Evolutionary conservation across 2,888 invertebrate genomes (phyloP), one percentile per base, ranked within the genome.

Genomic region (Deilephila porcellus): DNA sequence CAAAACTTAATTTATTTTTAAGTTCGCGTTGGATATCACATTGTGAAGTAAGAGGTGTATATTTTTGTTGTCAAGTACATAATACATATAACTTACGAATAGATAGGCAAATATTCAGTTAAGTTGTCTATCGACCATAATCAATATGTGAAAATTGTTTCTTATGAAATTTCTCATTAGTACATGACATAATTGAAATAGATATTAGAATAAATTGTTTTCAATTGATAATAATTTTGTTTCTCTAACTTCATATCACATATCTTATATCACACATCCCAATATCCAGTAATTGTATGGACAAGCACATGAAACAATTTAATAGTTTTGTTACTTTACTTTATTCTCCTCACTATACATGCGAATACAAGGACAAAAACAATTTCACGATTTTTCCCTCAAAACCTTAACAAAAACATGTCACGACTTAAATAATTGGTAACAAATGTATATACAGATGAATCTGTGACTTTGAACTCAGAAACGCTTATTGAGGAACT

Each of bases 341-440:
- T 93, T 93, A 93, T 92, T 93, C 90, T 91, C 88, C 90, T 92
- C 90, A 90, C 92, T 93, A 93, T 83, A 91, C 90, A 93, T 93
- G 91, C 92, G 92, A 92, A 92, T 92, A 92, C 88, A 92, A 87
- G 87, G 89, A 89, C 88, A 86, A 89, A 90, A 89, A 88, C 82
- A 88, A 88, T 87, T 84, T 86, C 83, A 85, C 84, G 81, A 86
- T 83, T 84, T 71, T 86, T 82, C 83, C 85, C 83, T 83, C 83
- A 85, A 83, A 87, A 86, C 83, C 86, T 83, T 85, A 87, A 88
- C 84, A 85, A 88, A 88, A 89, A 84, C 82, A 79, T 78, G 79
- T 84, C 86, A 85, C 82, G 82, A 86, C 87, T 87, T 87, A 85
- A 86, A 82, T 83, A 85, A 83, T 83, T 91, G 93, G 93, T 92